Percentiles rank a stretch among this genome's conserved stretches.
Conservation (phyloP, 1,140 invertebrate species). For the Leptinotarsa undecemlineata region DNA sequence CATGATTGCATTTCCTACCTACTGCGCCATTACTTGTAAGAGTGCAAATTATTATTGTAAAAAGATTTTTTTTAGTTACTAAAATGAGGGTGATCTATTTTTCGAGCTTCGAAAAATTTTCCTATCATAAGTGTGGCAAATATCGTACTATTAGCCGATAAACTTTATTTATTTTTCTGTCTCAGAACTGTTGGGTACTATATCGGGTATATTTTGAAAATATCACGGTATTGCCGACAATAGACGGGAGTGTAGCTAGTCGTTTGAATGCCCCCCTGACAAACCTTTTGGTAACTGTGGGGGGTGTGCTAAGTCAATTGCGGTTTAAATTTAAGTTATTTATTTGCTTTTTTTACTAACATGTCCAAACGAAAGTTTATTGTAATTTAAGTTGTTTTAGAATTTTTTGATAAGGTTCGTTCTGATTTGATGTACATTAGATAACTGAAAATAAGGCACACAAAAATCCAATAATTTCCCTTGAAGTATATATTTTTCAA, state of each 20-base stretch:
- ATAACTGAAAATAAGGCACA: too few species aligned
- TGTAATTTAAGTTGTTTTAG: background rate
- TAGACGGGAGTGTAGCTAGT: constrained; percentile 52
- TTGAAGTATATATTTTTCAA: too few species aligned
- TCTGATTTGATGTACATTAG: too few species aligned
- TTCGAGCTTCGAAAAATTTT: too few species aligned
- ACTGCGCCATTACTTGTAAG: too few species aligned
- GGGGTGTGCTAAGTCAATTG: constrained; percentile 35
- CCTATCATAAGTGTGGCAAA: background rate
- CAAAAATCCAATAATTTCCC: too few species aligned
- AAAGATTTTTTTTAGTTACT: too few species aligned
- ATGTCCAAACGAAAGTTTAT: constrained; percentile 1
- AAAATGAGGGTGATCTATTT: too few species aligned
- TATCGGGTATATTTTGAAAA: constrained; percentile 16
- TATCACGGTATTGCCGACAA: constrained; percentile 30
- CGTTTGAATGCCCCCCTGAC: constrained; percentile 33
- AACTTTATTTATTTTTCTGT: constrained; percentile 39
- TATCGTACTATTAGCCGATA: constrained; percentile 53
- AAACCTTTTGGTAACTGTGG: constrained; percentile 24
- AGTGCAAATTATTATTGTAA: too few species aligned
- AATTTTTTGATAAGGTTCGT: background rate
- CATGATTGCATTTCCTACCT: too few species aligned
- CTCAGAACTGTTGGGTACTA: constrained; percentile 17
- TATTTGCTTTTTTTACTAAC: constrained; percentile 30
- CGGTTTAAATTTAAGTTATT: constrained; percentile 39